Evolutionary conservation across 1,140 invertebrate species (phyloP).

Genomic region (Dinoponera quadriceps): DNA sequence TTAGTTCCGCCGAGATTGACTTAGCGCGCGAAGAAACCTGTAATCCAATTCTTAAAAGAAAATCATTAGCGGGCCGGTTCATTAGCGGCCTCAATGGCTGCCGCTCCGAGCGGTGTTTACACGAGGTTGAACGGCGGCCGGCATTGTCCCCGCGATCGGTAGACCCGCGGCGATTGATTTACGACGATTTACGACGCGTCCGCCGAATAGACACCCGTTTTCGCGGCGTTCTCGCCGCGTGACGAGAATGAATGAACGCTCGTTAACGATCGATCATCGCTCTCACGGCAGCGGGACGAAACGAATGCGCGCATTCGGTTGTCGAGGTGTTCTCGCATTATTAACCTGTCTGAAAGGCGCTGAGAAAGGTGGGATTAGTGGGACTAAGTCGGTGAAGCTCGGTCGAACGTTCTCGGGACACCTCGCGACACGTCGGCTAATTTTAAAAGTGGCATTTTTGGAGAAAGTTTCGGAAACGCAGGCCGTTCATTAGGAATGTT

Average conservation of each 20-base stretch:
- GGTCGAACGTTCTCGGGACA: neutral
- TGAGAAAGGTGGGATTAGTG: neutral
- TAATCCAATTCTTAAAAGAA: slow-evolving; percentile 73
- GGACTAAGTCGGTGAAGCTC: neutral
- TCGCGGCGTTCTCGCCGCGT: slow-evolving; percentile 41
- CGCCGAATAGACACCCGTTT: slow-evolving; percentile 54
- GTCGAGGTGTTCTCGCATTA: slow-evolving; percentile 28
- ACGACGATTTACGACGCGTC: slow-evolving; percentile 61
- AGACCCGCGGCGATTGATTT: slow-evolving; percentile 68
- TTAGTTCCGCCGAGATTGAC: slow-evolving; percentile 1
- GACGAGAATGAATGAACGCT: slow-evolving; percentile 47
- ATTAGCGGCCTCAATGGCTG: neutral
- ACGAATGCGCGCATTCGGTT: neutral
- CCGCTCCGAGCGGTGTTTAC: neutral
- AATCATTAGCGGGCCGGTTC: slow-evolving; percentile 71
- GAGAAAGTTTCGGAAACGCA: neutral
- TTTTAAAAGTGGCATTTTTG: neutral
- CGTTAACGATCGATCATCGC: slow-evolving; percentile 70
- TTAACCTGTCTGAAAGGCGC: neutral
- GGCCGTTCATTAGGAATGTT: no score
- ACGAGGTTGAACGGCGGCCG: slow-evolving; percentile 35
- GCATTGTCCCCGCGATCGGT: slow-evolving; percentile 66
- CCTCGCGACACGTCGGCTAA: neutral
- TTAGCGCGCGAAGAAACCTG: slow-evolving; percentile 68
- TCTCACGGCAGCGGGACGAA: slow-evolving; percentile 47